Base-by-base conservation (phyloP, 2,888 invertebrate species). In the Oasisia sp. region DNA sequence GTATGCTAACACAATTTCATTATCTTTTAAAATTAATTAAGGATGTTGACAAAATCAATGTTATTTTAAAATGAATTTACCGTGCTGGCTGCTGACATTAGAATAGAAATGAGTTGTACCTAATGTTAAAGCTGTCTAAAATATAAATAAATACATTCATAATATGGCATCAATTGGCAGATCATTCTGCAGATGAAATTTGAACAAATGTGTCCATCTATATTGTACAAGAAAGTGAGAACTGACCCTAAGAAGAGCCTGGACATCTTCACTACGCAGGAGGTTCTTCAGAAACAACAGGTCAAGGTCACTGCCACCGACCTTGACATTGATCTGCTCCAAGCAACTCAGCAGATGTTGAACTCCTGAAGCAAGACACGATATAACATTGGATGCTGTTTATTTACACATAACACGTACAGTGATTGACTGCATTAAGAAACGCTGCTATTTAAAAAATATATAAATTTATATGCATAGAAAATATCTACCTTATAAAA, bases 201-300 rank as follows among this genome's bases (percentile, higher is more conserved):
- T 14, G 14, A 0, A 50, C 50, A 27, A 27, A 74, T 74, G 27
- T 74, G 74, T 74, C 27, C n/a, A 74, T 32, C n/a, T 14, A 91
- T 27, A 50, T 19, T n/a, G 32, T 44, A 44, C 32, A 50, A 27
- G 58, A 38, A 74, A 56, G 12, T 9, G 32, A 32, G 58, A 45
- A 38, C 92, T 90, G 27, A 93, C 93, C 92, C 91, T 92, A 32
- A 93, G 91, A 32, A 93, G 91, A 27, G 92, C 91, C 90, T 92
- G 91, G 91, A 93, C 92, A 32, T 93, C 93, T 27, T 56, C 38
- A 32, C 92, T 92, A 50, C 93, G 90, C 11, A 93, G 91, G 11
- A 93, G 92, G 89, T 91, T 89, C 27, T 89, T 45, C 19, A 93
- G 92, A 50, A 93, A 93, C 32, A 32, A 44, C 8, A 93, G 92